Percentiles rank a stretch among this genome's conserved stretches.
phyloP scores from a whole-genome alignment of 2,113 vertebrate species.

The Xenus cinereus region DNA sequence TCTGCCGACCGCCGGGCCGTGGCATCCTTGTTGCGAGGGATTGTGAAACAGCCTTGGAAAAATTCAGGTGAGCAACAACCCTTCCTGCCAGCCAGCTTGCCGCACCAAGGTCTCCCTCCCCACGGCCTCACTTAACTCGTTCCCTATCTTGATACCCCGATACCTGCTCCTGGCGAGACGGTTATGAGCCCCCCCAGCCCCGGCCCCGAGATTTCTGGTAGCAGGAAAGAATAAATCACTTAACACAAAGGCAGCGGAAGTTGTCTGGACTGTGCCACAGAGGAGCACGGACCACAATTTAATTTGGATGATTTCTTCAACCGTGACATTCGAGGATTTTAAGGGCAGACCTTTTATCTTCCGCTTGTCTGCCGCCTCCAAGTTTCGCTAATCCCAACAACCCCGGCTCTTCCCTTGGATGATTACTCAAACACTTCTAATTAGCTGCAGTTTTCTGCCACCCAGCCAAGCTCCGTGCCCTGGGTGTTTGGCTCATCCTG shows the following conservation, averaged over 20 bases:
- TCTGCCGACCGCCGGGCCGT: background rate
- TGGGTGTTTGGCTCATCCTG: fast-evolving
- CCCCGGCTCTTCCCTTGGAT: background rate
- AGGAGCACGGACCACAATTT: background rate
- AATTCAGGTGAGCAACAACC: background rate
- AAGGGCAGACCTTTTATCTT: slow-evolving; percentile 1
- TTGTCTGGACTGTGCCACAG: background rate
- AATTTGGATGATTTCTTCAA: background rate
- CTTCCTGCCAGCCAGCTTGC: background rate
- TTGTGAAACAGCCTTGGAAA: background rate
- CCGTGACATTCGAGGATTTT: background rate
- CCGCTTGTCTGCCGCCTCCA: background rate
- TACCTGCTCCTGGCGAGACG: background rate
- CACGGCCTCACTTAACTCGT: background rate
- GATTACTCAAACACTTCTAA: background rate
- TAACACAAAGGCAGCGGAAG: background rate
- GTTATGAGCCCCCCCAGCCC: fast-evolving
- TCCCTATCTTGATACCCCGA: background rate
- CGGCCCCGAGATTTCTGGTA: background rate
- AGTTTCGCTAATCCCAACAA: background rate
- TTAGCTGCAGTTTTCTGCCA: background rate
- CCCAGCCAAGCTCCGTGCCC: background rate
- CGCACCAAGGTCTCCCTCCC: background rate
- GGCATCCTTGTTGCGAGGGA: background rate
- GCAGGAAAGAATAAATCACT: background rate